Evolutionary conservation across 2,113 vertebrate genomes (phyloP), one percentile per base, ranked within the genome.

Genomic region (Thalassoma bifasciatum): DNA sequence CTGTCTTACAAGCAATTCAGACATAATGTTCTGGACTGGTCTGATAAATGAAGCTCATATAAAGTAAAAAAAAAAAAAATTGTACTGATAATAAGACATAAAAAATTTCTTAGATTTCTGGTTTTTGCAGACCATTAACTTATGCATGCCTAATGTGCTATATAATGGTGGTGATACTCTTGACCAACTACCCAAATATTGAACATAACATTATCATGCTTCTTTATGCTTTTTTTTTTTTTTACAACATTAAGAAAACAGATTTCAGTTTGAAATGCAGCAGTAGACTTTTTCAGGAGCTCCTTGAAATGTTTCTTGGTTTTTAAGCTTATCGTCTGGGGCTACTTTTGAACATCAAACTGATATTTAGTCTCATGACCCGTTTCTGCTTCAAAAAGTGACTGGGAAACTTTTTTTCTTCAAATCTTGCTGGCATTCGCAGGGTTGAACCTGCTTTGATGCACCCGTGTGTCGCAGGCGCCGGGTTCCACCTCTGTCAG

Each of bases 401-500:
- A 0, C 16, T 42, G 58, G 9, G 0, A 2, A 1, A 37, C 37
- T 37, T 1, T 42, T 63, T n/a, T 1, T 42, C 59, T n/a, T 67
- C 9, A 62, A 79, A 57, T 22, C 24, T 1, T 56, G 30, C 38
- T 65, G 64, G 21, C 23, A 22, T 58, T 70, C 19, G 51, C 57
- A 17, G n/a, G n/a, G 21, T 34, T 23, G 23, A 68, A 37, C 22
- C 21, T 5, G 57, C 59, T 63, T 66, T 61, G 52, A 82, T 62
- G 51, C 49, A 11, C 50, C 73, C 54, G 13, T 22, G 52, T 65
- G 37, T 37, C 24, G 14, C 8, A 30, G 62, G 42, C 49, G 2
- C 54, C 0, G 53, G 59, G 30, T 58, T 79, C 59, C 19, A 42
- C 23, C 58, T 83, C 56, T 76, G 72, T 84, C 85, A 56, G 65